phyloP scores from a whole-genome alignment of 2,888 invertebrate species.

The Polietes domitor region DNA sequence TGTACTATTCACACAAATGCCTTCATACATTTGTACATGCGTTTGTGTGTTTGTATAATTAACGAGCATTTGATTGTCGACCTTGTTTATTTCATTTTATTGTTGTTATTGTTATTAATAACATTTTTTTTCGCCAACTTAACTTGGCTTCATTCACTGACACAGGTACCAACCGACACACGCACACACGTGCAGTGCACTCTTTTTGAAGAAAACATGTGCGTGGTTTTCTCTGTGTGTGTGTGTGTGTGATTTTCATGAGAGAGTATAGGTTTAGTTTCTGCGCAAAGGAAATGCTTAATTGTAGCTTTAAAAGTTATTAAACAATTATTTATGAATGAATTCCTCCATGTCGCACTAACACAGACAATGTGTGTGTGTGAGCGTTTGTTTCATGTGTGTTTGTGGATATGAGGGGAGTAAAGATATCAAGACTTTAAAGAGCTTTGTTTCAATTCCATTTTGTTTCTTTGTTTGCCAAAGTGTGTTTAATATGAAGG shows the following conservation, averaged over 20 bases:
- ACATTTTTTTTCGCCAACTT: background rate
- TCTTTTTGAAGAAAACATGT: background rate
- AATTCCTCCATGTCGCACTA: background rate
- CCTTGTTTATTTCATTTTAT: conserved; percentile 40
- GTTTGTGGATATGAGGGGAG: too few species aligned
- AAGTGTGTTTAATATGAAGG: too few species aligned
- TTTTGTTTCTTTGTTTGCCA: too few species aligned
- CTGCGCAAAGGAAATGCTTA: background rate
- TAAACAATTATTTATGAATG: background rate
- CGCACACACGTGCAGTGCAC: background rate
- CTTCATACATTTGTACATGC: too few species aligned
- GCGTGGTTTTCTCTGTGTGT: background rate
- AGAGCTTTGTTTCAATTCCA: too few species aligned
- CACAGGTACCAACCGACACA: background rate
- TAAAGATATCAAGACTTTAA: too few species aligned
- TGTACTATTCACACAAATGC: background rate
- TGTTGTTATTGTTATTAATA: conserved; percentile 1
- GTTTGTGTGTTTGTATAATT: conserved; percentile 17
- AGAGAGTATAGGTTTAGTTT: background rate
- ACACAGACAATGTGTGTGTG: too few species aligned
- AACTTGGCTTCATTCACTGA: background rate
- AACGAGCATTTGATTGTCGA: conserved; percentile 40
- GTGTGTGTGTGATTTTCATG: background rate
- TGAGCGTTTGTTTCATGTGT: too few species aligned
- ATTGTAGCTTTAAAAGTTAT: background rate